Conservation (phyloP, 2,797 vertebrate genomes). For the Lacerta bilineata region DNA sequence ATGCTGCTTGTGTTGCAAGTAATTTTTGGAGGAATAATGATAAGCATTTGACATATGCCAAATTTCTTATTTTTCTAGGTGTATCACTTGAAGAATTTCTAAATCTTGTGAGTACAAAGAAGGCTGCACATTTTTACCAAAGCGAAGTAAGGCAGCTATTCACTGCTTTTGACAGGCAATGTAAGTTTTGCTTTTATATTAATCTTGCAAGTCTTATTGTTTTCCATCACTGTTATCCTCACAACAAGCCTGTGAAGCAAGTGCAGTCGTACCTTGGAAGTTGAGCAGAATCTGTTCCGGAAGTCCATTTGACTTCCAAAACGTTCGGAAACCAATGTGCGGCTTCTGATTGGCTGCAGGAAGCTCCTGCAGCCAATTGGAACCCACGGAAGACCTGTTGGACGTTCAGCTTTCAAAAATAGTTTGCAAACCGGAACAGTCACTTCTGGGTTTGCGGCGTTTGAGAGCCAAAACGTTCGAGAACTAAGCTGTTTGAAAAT, state of each 20-base stretch:
- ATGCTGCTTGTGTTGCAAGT: rapidly evolving
- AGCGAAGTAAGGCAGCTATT: slow-evolving; percentile 81
- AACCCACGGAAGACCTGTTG: too few species aligned
- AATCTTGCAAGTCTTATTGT: neutral
- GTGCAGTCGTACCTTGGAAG: too few species aligned
- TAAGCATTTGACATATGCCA: slow-evolving; percentile 6
- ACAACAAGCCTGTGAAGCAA: neutral
- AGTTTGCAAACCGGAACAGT: too few species aligned
- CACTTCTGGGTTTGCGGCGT: too few species aligned
- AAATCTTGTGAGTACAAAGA: slow-evolving; percentile 76
- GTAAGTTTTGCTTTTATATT: slow-evolving; percentile 69
- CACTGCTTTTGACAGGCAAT: slow-evolving; percentile 78
- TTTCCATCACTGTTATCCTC: neutral
- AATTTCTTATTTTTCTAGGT: slow-evolving; percentile 67
- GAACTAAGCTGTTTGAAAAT: too few species aligned
- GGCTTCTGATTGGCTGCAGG: too few species aligned
- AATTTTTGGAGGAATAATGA: slow-evolving; percentile 28
- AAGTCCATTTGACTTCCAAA: too few species aligned
- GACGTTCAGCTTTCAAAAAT: too few species aligned
- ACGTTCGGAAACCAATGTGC: too few species aligned
- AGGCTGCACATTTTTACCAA: slow-evolving; percentile 65
- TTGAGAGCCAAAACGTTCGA: too few species aligned
- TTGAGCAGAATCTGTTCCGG: too few species aligned
- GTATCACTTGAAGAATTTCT: slow-evolving; percentile 78
- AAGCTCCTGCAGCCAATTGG: too few species aligned